Evolutionary conservation across 2,888 invertebrate genomes (phyloP).

Genomic region (Coelinius sp.): DNA sequence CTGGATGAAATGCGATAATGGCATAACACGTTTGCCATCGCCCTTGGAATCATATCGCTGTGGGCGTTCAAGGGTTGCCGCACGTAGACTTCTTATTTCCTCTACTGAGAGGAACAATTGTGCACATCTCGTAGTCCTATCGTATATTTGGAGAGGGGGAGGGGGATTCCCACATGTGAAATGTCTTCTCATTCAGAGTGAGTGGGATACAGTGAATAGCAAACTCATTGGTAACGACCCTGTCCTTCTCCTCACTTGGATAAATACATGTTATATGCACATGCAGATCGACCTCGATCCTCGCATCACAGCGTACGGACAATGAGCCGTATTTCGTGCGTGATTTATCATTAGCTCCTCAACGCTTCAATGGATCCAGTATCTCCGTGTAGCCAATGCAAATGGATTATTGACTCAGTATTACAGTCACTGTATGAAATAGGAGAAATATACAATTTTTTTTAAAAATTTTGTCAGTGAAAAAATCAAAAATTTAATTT

Average conservation of each 20-base stretch:
- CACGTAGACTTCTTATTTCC: conserved; percentile 8
- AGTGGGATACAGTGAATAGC: background rate
- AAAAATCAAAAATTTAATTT: too few relatives aligned
- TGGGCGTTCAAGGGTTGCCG: conserved; percentile 35
- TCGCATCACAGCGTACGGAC: conserved; percentile 32
- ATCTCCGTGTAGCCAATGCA: background rate
- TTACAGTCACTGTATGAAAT: background rate
- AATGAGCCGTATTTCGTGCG: conserved; percentile 35
- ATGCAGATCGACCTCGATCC: conserved; percentile 12
- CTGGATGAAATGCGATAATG: conserved; percentile 47
- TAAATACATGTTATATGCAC: background rate
- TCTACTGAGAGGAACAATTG: conserved; percentile 21
- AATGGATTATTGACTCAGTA: conserved; percentile 36
- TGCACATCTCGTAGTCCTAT: background rate
- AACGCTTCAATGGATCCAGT: conserved; percentile 17
- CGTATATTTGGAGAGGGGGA: background rate
- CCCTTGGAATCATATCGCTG: conserved; percentile 6
- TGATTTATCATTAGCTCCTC: conserved; percentile 33
- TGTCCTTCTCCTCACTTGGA: background rate
- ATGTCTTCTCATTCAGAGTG: background rate
- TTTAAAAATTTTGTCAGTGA: background rate
- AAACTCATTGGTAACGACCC: background rate
- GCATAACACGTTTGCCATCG: conserved; percentile 30
- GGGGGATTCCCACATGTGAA: background rate
- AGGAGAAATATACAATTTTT: background rate